Base-by-base conservation (phyloP, 1,140 invertebrate genomes). In the Drosophila biarmipes region DNA sequence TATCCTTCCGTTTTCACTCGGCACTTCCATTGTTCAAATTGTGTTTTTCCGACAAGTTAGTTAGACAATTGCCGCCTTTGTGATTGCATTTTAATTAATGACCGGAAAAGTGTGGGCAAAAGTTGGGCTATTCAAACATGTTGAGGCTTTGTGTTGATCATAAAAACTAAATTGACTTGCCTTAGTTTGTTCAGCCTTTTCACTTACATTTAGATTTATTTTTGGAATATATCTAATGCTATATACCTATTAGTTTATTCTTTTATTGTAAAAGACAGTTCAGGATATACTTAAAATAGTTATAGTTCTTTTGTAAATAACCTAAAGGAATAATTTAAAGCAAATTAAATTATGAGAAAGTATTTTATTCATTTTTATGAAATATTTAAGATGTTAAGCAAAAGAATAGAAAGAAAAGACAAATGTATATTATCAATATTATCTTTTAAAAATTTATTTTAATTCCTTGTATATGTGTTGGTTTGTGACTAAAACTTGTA, bases 11-110 rank as follows among this genome's bases (percentile, higher is more conserved):
- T 35, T 51, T 63, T n/a, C 35, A 49, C 27, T 66, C 21, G 8
- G 5, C 37, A 42, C 21, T 62, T 52, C 37, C 29, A 51, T 73
- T 73, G 69, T 73, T 48, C 17, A 10, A 54, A 73, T 61, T 54
- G 27, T 15, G 15, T 14, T 14, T 34, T 55, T 52, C 29, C 17
- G 2, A 31, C 24, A 37, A 38, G 45, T 42, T 53, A 21, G 19
- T 53, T 67, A 31, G 12, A 49, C 45, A 64, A 67, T 14, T 35
- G n/a, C n/a, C 37, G 21, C 17, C 40, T 54, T 68, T 67, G 66
- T 46, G 43, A 56, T 69, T 46, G 42, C 15, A 38, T 55, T 68
- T 69, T 69, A 69, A 69, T 69, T 56, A 56, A 69, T 56, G 40
- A 34, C 19, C 48, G 37, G 51, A 69, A 69, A n/a, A 35, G 53